Base-by-base conservation (phyloP, 2,113 vertebrate genomes). In the Mormyrus lacerda region DNA sequence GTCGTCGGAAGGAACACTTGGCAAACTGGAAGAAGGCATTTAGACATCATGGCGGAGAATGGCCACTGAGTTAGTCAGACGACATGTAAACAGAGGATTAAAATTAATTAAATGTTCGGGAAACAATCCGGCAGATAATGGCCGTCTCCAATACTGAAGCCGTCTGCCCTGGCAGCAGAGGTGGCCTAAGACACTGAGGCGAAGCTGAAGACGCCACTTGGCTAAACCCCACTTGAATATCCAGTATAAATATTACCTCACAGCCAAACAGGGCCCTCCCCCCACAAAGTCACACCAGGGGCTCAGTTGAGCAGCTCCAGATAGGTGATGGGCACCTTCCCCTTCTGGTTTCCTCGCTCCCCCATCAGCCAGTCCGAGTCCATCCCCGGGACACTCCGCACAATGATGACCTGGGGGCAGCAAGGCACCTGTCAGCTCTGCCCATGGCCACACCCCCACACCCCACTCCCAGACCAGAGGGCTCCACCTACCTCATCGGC, bases 341-440 rank as follows among this genome's bases (percentile, higher is more conserved):
- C 98, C 92, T 97, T 98, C 95, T 99, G 98, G 94, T 91, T 98
- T 92, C 97, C 98, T 90, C 98, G 96, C 95, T 99, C 98, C 6
- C 98, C 98, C 97, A 99, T 97, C 92, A 99, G 95, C 98, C 98
- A 99, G 92, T 99, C 98, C 89, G 97, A 97, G 93, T 99, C 98
- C 98, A 99, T 99, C 90, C 97, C 98, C 53, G 95, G 93, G 79
- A 98, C 96, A 89, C 97, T 97, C 95, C 97, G 98, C 89, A 99
- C 98, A 87, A 95, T 96, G 95, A 99, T 99, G 89, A 99, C 97
- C 98, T 99, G 93, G 42, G 89, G 88, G 89, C 93, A 92, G 92
- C 47, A 92, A 92, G 92, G 10, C 17, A 27, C 24, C n/a, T 0
- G 92, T 76, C 11, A 45, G 50, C 35, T 3, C 21, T 45, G 19